phyloP scores from a whole-genome alignment of 2,797 vertebrate genomes.

The Fistularia commersonii region DNA sequence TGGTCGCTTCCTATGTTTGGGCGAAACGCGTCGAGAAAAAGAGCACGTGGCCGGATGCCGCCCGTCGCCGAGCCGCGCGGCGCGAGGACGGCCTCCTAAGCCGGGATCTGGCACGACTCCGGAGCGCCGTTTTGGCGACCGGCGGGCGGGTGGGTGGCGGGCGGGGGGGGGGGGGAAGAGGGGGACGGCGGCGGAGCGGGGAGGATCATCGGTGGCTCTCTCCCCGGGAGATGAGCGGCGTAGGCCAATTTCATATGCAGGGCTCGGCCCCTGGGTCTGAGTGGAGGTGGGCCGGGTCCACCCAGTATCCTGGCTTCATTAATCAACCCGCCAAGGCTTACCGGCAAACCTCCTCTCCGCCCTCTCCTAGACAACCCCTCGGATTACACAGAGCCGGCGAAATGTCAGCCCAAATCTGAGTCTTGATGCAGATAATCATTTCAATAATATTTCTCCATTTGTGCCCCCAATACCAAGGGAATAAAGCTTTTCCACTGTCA shows the following conservation, averaged over 20 bases:
- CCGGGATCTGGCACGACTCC: slow-evolving; percentile 65
- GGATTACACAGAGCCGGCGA: slow-evolving; percentile 99
- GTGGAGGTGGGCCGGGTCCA: slow-evolving; percentile 96
- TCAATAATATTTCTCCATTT: slow-evolving; percentile 99
- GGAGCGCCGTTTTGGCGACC: slow-evolving; percentile 63
- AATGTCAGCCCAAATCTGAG: slow-evolving; percentile 99
- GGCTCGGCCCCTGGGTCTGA: slow-evolving; percentile 92
- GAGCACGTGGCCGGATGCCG: slow-evolving; percentile 43
- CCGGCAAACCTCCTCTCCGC: slow-evolving; percentile 87
- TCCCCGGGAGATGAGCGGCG: slow-evolving; percentile 77
- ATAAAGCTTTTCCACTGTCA: slow-evolving; percentile 99
- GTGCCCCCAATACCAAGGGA: slow-evolving; percentile 97
- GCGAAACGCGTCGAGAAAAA: too few species aligned
- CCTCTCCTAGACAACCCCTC: slow-evolving; percentile 97
- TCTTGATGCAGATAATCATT: slow-evolving; percentile 99
- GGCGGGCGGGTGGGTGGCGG: slow-evolving; percentile 39
- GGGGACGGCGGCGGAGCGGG: too few species aligned
- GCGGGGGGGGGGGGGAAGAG: too few species aligned
- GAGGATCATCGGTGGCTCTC: slow-evolving; percentile 68
- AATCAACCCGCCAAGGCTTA: slow-evolving; percentile 98
- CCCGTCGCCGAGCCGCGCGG: slow-evolving; percentile 27
- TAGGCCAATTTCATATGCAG: slow-evolving; percentile 88
- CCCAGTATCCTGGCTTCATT: slow-evolving; percentile 97
- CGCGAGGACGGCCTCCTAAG: slow-evolving; percentile 49
- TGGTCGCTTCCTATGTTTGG: too few species aligned